Conservation (phyloP, 2,888 invertebrate species). For the Diarsia rubi region DNA sequence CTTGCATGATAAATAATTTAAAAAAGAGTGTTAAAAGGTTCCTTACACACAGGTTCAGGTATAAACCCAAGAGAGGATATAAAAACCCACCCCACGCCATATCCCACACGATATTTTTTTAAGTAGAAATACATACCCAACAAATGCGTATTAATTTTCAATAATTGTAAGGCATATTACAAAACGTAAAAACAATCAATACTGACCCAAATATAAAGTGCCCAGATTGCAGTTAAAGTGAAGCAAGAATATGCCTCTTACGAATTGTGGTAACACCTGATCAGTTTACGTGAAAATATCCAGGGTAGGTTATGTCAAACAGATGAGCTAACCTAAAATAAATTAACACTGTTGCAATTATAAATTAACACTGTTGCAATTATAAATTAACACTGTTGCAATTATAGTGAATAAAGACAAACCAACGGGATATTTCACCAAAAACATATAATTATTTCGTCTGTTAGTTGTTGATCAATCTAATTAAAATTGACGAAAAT, state of each 20-base stretch:
- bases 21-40: neutral
- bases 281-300: neutral
- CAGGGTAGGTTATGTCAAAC: neutral
- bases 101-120: neutral
- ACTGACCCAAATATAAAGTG: neutral
- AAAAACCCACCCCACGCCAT: neutral
- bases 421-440: no score
- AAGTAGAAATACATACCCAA: neutral
- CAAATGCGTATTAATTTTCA: neutral
- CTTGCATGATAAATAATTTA: neutral
- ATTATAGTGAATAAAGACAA: neutral
- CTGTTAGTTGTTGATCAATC: no score
- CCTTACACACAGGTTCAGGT: neutral
- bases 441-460: no score
- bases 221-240: neutral
- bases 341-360: neutral
- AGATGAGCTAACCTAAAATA: no score
- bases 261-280: slow-evolving; percentile 5
- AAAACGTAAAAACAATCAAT: neutral
- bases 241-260: slow-evolving; percentile 15
- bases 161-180: neutral
- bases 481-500: no score
- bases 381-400: neutral
- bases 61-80: neutral
- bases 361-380: neutral